These are phyloP conservation scores for Rachycentron canadum DNA, from an alignment of 2,797 vertebrate species.

Conservation along the genomic window DNA sequence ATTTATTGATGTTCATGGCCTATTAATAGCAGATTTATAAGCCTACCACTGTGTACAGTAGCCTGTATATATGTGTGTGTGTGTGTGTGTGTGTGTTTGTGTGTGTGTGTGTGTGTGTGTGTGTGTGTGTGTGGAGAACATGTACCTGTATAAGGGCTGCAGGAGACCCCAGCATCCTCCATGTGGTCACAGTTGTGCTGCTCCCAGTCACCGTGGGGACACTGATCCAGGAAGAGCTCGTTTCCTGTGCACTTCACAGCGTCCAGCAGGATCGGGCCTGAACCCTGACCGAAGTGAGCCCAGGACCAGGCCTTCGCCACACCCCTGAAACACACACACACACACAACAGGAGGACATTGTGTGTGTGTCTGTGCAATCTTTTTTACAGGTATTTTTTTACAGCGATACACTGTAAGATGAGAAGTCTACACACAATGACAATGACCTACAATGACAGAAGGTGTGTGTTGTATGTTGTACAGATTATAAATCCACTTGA, in stretches of 20 bases:
- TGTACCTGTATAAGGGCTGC: constrained; percentile 88
- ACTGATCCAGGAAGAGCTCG: constrained; percentile 92
- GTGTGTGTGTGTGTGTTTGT: constrained; percentile 9
- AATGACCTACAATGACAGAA: no score
- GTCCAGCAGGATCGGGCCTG: constrained; percentile 92
- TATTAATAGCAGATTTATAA: constrained; percentile 65
- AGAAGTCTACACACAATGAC: no score
- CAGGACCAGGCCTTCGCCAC: constrained; percentile 90
- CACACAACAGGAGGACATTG: neutral
- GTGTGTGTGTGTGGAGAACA: constrained; percentile 4
- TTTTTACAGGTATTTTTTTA: neutral
- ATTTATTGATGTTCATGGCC: constrained; percentile 70
- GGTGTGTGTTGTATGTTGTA: no score
- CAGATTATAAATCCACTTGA: neutral
- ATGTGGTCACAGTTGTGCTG: constrained; percentile 97
- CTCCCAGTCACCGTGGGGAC: constrained; percentile 92
- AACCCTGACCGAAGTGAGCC: constrained; percentile 92
- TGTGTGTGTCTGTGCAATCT: neutral
- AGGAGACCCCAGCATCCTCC: constrained; percentile 93
- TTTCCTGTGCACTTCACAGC: constrained; percentile 92
- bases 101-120: constrained; percentile 23
- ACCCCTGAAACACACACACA: constrained; percentile 81
- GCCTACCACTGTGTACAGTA: neutral
- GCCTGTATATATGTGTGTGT: constrained; percentile 17
- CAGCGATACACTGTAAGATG: neutral